Conservation (phyloP, 2,113 vertebrate genomes). For the Emydura subglobosa region DNA sequence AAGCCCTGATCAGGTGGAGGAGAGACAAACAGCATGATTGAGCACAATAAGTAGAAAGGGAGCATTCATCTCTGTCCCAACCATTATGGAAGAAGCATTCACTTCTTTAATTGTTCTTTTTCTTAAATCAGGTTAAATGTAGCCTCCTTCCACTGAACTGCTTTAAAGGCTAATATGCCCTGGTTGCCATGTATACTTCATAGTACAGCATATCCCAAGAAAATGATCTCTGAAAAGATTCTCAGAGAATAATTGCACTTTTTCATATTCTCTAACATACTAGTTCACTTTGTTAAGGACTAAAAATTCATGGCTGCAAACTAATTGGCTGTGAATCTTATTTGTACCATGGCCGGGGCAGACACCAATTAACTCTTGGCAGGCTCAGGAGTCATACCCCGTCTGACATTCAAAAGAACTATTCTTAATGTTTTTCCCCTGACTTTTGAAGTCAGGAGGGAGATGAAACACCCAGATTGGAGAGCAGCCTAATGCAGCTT, state of each 20-base stretch:
- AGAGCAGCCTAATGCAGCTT: conserved; percentile 79
- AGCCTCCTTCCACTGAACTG: not conserved
- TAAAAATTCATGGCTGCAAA: conserved; percentile 68
- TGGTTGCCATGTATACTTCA: not conserved
- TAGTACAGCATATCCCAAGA: not conserved
- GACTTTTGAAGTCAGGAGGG: conserved; percentile 70
- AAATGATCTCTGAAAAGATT: conserved; percentile 38
- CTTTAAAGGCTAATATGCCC: not conserved
- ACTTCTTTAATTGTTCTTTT: not conserved
- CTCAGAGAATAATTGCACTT: conserved; percentile 59
- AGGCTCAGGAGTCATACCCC: conserved; percentile 73
- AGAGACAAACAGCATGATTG: not conserved
- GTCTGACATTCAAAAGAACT: conserved; percentile 79
- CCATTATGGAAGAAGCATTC: not conserved
- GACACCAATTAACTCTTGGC: conserved; percentile 84
- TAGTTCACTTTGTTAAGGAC: conserved; percentile 70
- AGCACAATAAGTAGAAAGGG: not conserved
- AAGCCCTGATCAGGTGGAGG: not conserved
- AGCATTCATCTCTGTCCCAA: not conserved
- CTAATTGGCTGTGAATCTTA: conserved; percentile 78
- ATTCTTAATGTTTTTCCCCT: conserved; percentile 54
- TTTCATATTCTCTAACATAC: conserved; percentile 53
- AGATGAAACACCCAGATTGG: conserved; percentile 78
- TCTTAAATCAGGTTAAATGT: not conserved
- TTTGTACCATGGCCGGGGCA: conserved; percentile 70